Conservation (phyloP, 1,140 invertebrate genomes). For the Lepidurus arcticus region DNA sequence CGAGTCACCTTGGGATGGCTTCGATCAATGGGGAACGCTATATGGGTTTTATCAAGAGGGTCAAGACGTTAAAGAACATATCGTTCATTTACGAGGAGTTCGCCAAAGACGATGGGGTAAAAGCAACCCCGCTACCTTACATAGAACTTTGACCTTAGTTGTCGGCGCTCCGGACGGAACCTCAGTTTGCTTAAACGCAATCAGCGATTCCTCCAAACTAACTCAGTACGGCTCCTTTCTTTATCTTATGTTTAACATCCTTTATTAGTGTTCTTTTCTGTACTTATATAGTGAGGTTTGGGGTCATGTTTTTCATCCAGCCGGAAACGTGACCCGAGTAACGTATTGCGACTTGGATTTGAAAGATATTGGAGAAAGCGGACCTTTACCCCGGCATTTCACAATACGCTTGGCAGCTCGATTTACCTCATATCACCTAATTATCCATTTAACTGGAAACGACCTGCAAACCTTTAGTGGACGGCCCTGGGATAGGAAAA, state of each 20-base stretch:
- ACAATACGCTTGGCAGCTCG: constrained; percentile 35
- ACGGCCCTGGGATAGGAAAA: constrained; percentile 37
- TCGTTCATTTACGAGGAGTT: constrained; percentile 49
- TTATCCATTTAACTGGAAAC: constrained; percentile 33
- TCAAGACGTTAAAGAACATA: constrained; percentile 41
- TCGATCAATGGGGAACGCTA: constrained; percentile 52
- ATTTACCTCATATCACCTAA: constrained; percentile 34
- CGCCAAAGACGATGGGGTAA: constrained; percentile 49
- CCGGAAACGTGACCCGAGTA: constrained; percentile 27
- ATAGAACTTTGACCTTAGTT: constrained; percentile 45
- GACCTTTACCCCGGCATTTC: constrained; percentile 32
- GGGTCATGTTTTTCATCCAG: constrained; percentile 35
- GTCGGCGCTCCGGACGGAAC: constrained; percentile 44
- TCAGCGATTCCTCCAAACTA: constrained; percentile 31
- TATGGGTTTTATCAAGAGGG: constrained; percentile 44
- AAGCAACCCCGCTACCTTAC: constrained; percentile 35
- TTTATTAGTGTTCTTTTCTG: neutral
- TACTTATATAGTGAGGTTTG: constrained; percentile 30
- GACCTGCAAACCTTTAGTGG: constrained; percentile 37
- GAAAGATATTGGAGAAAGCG: constrained; percentile 33
- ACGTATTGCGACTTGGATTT: constrained; percentile 35
- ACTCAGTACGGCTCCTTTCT: constrained; percentile 27
- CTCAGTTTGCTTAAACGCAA: constrained; percentile 30
- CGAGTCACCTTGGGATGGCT: constrained; percentile 41
- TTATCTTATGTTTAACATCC: neutral